Evolutionary conservation across 2,797 vertebrate genomes (phyloP).

Genomic region (Mionectes olivaceus): DNA sequence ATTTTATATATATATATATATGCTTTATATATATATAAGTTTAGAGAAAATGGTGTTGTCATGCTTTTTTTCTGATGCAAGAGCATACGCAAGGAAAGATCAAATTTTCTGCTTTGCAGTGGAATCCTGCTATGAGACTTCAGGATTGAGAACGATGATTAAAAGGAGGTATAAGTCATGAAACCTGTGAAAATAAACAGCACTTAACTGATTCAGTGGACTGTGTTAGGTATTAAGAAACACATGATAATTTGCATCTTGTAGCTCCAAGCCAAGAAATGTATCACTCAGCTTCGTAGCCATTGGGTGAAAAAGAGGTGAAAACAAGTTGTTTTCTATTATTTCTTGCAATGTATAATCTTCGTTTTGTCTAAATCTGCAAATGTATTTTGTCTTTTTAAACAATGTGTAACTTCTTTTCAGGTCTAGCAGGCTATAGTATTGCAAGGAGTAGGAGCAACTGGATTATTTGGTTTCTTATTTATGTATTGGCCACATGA

Average conservation of each 20-base stretch:
- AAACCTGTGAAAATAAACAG: not conserved
- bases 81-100: not conserved
- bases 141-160: not conserved
- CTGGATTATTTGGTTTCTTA: not conserved
- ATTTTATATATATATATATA: not conserved
- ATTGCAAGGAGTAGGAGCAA: not conserved
- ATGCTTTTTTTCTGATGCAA: not conserved
- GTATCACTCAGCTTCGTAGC: not conserved
- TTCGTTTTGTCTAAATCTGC: not conserved
- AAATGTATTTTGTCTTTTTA: not conserved
- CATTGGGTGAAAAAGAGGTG: not conserved
- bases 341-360: not conserved
- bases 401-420: not conserved
- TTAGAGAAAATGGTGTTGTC: slow-evolving; percentile 6
- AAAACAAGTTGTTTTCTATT: not conserved
- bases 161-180: not conserved
- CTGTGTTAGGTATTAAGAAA: not conserved
- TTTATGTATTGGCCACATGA: not conserved
- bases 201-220: not conserved
- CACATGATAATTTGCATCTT: not conserved
- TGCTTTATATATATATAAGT: not conserved
- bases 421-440: not conserved
- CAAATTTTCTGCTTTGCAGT: slow-evolving; percentile 16
- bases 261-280: not conserved
- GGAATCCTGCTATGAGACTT: not conserved